Evolutionary conservation across 2,113 vertebrate species (phyloP).

Genomic region (Apus apus): DNA sequence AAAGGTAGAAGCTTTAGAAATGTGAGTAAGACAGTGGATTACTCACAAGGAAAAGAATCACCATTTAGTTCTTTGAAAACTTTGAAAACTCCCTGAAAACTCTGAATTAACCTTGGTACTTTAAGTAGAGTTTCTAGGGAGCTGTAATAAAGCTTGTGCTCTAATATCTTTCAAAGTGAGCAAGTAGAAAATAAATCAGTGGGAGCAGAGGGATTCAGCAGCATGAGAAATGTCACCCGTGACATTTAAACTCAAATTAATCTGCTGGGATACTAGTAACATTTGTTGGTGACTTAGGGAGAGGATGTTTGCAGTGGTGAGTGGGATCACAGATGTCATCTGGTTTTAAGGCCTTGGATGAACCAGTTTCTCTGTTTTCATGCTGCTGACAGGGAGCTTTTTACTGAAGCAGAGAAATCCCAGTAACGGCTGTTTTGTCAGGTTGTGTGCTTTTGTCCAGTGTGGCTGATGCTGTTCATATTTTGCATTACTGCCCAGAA

Average conservation of each 20-base stretch:
- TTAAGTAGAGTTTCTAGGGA: constrained; percentile 31
- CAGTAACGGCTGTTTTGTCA: background rate
- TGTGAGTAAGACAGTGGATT: background rate
- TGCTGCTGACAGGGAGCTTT: background rate
- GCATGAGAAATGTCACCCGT: background rate
- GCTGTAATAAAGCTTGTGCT: background rate
- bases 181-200: background rate
- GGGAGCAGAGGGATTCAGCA: background rate
- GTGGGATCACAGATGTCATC: background rate
- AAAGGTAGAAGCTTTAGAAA: background rate
- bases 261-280: constrained; percentile 28
- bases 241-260: constrained; percentile 56
- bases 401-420: background rate
- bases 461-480: background rate
- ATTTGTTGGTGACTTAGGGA: constrained; percentile 42
- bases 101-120: constrained; percentile 42
- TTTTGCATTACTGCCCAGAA: background rate
- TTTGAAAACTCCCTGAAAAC: background rate
- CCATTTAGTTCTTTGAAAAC: background rate
- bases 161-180: background rate
- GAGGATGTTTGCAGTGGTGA: background rate
- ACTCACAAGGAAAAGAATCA: background rate
- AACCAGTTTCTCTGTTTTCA: background rate
- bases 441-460: background rate
- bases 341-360: background rate